Percentiles rank a stretch among this genome's conserved stretches.
Conservation (phyloP, 2,888 invertebrate genomes). For the Diploptera punctata region DNA sequence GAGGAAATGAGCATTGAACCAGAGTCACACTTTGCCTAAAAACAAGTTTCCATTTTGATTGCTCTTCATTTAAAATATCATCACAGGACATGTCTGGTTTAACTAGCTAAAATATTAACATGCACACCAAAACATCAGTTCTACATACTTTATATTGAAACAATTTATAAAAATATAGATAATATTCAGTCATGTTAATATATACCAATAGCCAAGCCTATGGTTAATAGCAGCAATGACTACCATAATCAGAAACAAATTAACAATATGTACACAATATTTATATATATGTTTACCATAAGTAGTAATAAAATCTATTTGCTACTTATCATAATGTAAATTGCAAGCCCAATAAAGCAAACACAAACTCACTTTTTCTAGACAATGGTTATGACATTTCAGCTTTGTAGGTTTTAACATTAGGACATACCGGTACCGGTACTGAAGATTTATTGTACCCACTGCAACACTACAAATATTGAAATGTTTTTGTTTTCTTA, state of each 20-base stretch:
- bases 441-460: no score
- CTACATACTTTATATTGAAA: neutral
- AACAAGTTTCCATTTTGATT: no score
- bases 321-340: neutral
- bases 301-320: neutral
- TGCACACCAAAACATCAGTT: conserved; percentile 5
- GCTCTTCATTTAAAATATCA: no score
- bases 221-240: neutral
- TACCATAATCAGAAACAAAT: neutral
- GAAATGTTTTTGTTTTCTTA: no score
- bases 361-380: neutral
- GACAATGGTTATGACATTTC: neutral
- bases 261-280: neutral
- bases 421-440: no score
- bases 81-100: no score
- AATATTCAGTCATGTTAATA: conserved; percentile 10
- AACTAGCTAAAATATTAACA: neutral
- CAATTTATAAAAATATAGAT: conserved; percentile 18
- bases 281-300: neutral
- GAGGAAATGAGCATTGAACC: no score
- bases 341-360: neutral
- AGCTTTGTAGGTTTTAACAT: neutral
- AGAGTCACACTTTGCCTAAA: no score
- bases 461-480: no score
- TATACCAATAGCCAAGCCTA: neutral